Percentiles rank a stretch among this genome's conserved stretches.
These are phyloP conservation scores for Harpalus rufipes DNA, from an alignment of 2,888 invertebrate species.

Conservation along the genomic window DNA sequence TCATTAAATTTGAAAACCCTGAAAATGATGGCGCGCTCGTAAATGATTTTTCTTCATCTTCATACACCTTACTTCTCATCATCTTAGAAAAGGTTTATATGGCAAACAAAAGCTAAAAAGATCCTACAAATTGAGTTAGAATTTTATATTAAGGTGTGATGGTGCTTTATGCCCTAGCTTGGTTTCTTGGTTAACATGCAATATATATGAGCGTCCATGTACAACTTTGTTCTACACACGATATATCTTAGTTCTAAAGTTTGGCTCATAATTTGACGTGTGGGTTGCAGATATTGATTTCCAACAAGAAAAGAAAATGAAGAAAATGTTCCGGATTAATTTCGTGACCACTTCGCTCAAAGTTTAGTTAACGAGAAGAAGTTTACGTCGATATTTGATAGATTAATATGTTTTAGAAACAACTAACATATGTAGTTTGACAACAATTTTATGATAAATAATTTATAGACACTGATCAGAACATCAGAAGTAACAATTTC, in stretches of 20 bases:
- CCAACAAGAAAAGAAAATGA: not conserved
- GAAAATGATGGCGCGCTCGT: no score
- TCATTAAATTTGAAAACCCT: no score
- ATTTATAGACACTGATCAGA: no score
- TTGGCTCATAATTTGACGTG: conserved; percentile 29
- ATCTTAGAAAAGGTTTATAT: not conserved
- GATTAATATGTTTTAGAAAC: not conserved
- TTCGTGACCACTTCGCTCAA: not conserved
- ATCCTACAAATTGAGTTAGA: conserved; percentile 46
- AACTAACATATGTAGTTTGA: not conserved
- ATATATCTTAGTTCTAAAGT: conserved; percentile 35
- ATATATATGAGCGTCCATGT: conserved; percentile 35
- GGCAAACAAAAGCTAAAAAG: not conserved
- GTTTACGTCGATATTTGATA: not conserved
- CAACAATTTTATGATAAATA: no score
- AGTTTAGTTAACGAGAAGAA: not conserved
- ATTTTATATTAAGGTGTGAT: conserved; percentile 53
- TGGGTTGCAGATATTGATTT: conserved; percentile 37
- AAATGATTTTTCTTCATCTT: no score
- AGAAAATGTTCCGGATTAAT: not conserved
- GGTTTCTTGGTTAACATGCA: conserved; percentile 41
- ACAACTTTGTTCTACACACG: conserved; percentile 25
- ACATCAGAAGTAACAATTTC: no score
- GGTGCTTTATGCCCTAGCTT: conserved; percentile 24
- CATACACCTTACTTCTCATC: not conserved